These are phyloP conservation scores for Hestina assimilis DNA, from an alignment of 1,140 invertebrate species.

Conservation along the genomic window DNA sequence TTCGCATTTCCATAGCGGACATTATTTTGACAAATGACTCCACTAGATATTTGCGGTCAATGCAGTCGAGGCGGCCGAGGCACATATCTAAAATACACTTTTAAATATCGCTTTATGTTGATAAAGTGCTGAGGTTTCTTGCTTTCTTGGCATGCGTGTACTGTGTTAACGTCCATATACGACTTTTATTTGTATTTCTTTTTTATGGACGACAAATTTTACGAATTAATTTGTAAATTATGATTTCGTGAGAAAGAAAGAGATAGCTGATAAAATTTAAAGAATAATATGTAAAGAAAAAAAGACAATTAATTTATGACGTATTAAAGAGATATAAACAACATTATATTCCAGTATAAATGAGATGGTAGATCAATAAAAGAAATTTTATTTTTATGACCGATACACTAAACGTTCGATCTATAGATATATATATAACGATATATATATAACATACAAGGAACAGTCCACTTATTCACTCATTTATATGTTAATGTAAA, in stretches of 20 bases:
- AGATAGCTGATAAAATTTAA: too few species aligned
- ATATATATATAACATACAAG: slow-evolving; percentile 20
- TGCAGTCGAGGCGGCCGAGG: slow-evolving; percentile 54
- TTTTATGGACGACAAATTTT: too few species aligned
- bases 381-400: slow-evolving; percentile 14
- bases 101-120: slow-evolving; percentile 66
- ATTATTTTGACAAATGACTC: slow-evolving; percentile 74
- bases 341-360: not conserved
- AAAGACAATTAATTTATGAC: not conserved
- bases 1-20: slow-evolving; percentile 52
- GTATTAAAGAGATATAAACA: not conserved
- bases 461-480: slow-evolving; percentile 70
- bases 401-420: slow-evolving; percentile 23
- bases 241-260: too few species aligned
- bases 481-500: slow-evolving; percentile 77
- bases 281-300: not conserved
- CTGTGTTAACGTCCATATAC: slow-evolving; percentile 13
- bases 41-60: slow-evolving; percentile 68
- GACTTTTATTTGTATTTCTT: slow-evolving; percentile 5
- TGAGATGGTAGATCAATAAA: not conserved
- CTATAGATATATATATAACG: too few species aligned
- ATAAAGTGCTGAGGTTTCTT: slow-evolving; percentile 64
- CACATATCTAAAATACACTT: slow-evolving; percentile 68
- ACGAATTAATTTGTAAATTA: too few species aligned
- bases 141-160: slow-evolving; percentile 55